Conservation (phyloP, 2,888 invertebrate genomes). For the Ormyrus labotus region DNA sequence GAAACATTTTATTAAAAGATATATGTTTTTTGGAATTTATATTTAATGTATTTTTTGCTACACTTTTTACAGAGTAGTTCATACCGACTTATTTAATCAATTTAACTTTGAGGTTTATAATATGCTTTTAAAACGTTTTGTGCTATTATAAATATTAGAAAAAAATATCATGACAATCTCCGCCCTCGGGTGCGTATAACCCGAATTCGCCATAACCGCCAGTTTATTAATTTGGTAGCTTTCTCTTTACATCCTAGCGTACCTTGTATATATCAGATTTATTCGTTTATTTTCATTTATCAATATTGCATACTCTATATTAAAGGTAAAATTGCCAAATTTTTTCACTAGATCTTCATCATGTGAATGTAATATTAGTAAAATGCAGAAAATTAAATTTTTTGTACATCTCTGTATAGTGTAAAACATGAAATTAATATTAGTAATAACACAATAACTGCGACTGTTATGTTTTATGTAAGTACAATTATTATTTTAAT, state of each 20-base stretch:
- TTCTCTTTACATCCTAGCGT: conserved; percentile 16
- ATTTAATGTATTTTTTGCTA: too few relatives aligned
- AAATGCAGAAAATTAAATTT: conserved; percentile 35
- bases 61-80: too few relatives aligned
- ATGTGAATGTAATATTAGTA: conserved; percentile 19
- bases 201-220: conserved; percentile 42
- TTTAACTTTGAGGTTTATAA: too few relatives aligned
- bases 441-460: not conserved
- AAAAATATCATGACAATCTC: conserved; percentile 53
- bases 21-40: too few relatives aligned
- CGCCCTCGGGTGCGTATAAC: conserved; percentile 49
- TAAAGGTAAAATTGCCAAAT: conserved; percentile 56
- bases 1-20: too few relatives aligned
- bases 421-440: conserved; percentile 50
- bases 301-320: conserved; percentile 38
- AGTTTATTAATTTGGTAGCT: conserved; percentile 28
- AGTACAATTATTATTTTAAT: conserved; percentile 18
- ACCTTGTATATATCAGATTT: conserved; percentile 45
- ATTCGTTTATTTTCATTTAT: conserved; percentile 29
- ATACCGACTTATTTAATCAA: not conserved
- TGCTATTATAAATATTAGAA: conserved; percentile 44
- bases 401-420: conserved; percentile 56
- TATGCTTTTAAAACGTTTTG: conserved; percentile 39
- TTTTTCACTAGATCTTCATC: conserved; percentile 27
- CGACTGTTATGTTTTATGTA: not conserved